phyloP scores from a whole-genome alignment of 2,113 vertebrate genomes.

The Macaca nemestrina region DNA sequence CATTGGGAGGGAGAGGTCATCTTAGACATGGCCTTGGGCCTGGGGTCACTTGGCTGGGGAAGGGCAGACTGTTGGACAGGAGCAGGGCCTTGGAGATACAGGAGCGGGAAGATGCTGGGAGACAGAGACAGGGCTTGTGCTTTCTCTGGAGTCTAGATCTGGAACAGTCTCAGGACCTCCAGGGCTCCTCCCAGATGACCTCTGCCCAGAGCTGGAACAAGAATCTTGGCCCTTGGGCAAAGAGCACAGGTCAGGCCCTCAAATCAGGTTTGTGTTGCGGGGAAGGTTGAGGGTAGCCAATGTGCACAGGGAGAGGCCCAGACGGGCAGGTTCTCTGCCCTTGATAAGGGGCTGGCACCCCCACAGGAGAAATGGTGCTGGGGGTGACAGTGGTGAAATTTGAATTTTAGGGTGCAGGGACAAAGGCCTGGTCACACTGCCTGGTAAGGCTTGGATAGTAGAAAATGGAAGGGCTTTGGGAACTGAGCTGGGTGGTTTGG shows the following conservation, averaged over 20 bases:
- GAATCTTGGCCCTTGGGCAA: neutral
- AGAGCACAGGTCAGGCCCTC: neutral
- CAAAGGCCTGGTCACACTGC: neutral
- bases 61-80: neutral
- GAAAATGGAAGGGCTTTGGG: neutral
- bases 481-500: too few species aligned
- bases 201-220: neutral
- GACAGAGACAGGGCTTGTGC: neutral
- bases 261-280: neutral
- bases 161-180: neutral
- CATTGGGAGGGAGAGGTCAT: neutral
- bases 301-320: neutral
- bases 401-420: neutral
- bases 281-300: neutral
- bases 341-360: neutral
- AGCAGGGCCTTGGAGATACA: neutral
- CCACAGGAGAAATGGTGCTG: neutral
- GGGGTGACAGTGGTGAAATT: neutral
- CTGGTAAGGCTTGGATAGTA: neutral
- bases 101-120: accelerated
- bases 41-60: neutral
- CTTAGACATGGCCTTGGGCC: accelerated
- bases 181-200: neutral
- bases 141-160: neutral
- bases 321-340: neutral